A percentile compares a stretch with the other conserved stretches of the same genome.
Evolutionary conservation across 2,888 invertebrate species (phyloP).

Genomic region (Eristalis pertinax): DNA sequence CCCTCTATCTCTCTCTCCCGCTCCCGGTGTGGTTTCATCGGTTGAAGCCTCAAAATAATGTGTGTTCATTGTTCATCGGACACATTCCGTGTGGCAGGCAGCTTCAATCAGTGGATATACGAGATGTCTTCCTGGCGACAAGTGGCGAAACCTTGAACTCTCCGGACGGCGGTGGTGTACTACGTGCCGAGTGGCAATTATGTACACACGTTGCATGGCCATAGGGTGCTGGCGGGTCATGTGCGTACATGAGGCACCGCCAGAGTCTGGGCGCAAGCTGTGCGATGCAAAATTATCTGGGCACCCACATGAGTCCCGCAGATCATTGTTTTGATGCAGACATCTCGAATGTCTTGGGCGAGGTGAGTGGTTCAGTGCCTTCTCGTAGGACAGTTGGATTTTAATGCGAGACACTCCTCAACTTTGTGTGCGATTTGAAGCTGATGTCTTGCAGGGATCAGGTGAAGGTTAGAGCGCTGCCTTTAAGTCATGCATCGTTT

Average conservation of each 20-base stretch:
- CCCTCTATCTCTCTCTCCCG: too few species aligned
- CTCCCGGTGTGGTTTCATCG: background rate
- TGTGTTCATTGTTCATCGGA: background rate
- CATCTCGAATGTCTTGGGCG: background rate
- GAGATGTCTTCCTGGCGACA: background rate
- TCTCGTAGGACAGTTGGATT: background rate
- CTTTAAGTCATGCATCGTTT: too few species aligned
- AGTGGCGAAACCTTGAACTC: background rate
- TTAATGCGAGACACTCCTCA: background rate
- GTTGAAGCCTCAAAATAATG: background rate
- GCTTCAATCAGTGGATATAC: background rate
- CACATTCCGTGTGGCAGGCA: background rate
- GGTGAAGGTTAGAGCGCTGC: too few species aligned
- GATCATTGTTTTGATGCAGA: background rate
- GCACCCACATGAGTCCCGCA: background rate
- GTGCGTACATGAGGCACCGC: background rate
- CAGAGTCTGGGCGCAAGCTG: background rate
- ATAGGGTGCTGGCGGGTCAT: background rate
- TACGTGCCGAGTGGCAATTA: background rate
- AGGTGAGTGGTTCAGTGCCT: background rate
- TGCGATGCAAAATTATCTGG: background rate
- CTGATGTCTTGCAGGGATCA: too few species aligned
- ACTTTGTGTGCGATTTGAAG: too few species aligned
- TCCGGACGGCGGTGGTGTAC: background rate
- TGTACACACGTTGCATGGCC: background rate